Conservation (phyloP, 2,113 vertebrate species). For the Helogale parvula region DNA sequence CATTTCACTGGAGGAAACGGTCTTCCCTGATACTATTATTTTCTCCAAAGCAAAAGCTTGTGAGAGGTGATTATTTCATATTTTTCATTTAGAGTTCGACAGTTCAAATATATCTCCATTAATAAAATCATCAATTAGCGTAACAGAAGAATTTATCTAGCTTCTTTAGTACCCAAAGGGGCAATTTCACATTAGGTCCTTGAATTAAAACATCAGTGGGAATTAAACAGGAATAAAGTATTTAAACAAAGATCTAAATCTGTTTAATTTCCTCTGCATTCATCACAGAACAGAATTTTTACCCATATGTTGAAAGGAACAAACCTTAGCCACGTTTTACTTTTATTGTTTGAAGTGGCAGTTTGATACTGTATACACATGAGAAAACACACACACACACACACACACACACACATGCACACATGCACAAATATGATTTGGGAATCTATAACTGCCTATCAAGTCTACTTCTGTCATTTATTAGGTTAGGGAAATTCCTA, state of each 20-base stretch:
- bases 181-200: background rate
- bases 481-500: background rate
- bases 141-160: background rate
- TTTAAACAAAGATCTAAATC: conserved; percentile 42
- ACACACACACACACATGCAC: background rate
- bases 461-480: background rate
- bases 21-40: background rate
- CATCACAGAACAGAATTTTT: background rate
- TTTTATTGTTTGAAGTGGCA: background rate
- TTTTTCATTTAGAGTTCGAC: conserved; percentile 28
- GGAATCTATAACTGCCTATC: background rate
- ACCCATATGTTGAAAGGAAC: background rate
- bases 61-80: background rate
- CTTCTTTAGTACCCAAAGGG: background rate
- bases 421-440: background rate
- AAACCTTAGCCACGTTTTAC: background rate
- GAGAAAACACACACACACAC: background rate
- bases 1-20: background rate
- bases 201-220: background rate
- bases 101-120: conserved; percentile 44
- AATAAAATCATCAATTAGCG: background rate
- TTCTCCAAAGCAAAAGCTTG: background rate
- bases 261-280: background rate
- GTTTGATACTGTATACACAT: background rate
- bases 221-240: background rate